Base-by-base conservation (phyloP, 35 echinoderm and acorn worm genomes). In the Patiria miniata region DNA sequence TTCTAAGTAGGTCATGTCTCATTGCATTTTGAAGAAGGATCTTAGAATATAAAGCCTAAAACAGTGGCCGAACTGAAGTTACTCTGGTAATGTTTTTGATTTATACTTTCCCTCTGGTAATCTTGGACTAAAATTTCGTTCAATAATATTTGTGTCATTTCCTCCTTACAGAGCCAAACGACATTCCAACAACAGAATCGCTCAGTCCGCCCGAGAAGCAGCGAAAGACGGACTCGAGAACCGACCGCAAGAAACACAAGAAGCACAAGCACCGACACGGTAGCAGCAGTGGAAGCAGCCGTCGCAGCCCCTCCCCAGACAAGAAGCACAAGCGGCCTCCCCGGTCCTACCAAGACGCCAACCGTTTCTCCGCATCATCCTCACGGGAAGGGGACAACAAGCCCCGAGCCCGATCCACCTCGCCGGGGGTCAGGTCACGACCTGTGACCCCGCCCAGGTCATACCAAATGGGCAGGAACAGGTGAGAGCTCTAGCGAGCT, bases 221-320 rank as follows among this genome's bases (percentile, higher is more conserved):
- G 26, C 65, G 42, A 47, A 47, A 47, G 42, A 73, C 26, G 19
- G 65, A 32, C 23, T 73, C 30, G 26, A 73, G 14, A 73, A 23
- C 21, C 21, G 65, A 73, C 21, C 23, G n/a, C 19, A 73, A 73
- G 34, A 26, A 34, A 9, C 65, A 73, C 26, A 73, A 73, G 65
- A 73, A 73, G 65, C 65, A 73, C 65, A 73, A 73, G 34, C 65
- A 73, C 34, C 23, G 34, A 73, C 65, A 73, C 29, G 34, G 65
- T 10, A 30, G 65, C 65, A 73, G 65, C 26, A 18, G 65, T 14
- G 34, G 65, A 10, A 30, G 65, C 65, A 73, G 65, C 26, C 65
- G 65, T 14, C 65, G 34, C 26, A 73, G 65, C 34, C 65, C 65
- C 34, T 73, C 65, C 29, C 65, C 65, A 14, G 65, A 73, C 23